These are phyloP conservation scores for Encarsia formosa DNA, from an alignment of 2,888 invertebrate species.

Conservation along the genomic window DNA sequence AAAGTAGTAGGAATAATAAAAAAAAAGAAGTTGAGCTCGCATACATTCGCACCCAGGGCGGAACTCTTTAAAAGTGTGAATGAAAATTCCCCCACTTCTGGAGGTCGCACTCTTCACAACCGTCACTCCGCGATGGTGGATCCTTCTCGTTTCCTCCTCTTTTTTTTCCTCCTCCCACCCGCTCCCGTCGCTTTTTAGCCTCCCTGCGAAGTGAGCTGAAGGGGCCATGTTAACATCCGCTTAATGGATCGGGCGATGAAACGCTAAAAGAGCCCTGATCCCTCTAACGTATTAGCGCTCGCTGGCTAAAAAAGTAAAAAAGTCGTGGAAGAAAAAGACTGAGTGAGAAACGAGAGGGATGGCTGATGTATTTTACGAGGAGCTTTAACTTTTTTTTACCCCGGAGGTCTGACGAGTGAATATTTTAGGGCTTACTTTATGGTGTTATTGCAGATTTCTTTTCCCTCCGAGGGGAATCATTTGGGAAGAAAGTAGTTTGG, in stretches of 20 bases:
- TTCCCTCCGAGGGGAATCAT: no score
- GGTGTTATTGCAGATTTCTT: no score
- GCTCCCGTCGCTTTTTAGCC: background rate
- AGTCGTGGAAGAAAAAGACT: background rate
- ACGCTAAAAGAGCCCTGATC: constrained; percentile 11
- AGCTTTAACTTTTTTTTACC: background rate
- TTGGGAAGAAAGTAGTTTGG: no score
- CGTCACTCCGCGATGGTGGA: background rate
- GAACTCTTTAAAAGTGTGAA: background rate
- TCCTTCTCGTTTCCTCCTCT: no score
- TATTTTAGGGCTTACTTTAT: no score
- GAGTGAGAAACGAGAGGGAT: background rate
- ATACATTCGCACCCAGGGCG: no score
- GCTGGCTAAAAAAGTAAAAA: no score
- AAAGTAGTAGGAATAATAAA: background rate
- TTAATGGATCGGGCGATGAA: constrained; percentile 23
- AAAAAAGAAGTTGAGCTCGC: background rate
- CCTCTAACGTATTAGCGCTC: constrained; percentile 9
- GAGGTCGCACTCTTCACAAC: background rate
- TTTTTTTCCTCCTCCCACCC: background rate
- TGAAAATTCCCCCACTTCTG: background rate
- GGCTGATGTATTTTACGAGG: constrained; percentile 6
- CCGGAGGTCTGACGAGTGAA: background rate
- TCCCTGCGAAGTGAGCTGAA: background rate
- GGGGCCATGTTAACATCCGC: constrained; percentile 20